Percentiles rank a stretch among this genome's conserved stretches.
Evolutionary conservation across 2,113 vertebrate species (phyloP).

Genomic region (Indri indri): DNA sequence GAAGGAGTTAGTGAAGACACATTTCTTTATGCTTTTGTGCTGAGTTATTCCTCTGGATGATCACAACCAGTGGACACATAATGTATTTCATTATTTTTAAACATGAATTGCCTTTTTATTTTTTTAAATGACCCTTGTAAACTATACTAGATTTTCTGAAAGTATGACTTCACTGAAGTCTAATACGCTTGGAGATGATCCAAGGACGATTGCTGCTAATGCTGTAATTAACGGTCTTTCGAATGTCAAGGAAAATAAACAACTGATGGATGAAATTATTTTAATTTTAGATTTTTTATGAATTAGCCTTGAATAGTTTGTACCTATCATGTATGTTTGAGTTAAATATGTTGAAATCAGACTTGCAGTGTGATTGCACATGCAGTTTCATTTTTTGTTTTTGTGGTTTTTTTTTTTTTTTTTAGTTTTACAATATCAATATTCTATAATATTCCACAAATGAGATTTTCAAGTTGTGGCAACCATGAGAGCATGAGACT

Average conservation of each 20-base stretch:
- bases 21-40: neutral
- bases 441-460: neutral
- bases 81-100: neutral
- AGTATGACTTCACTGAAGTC: neutral
- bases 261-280: neutral
- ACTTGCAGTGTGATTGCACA: rapidly evolving
- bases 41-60: neutral
- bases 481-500: neutral
- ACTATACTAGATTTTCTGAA: neutral
- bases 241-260: neutral
- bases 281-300: neutral
- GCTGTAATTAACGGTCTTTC: neutral
- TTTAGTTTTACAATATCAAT: neutral
- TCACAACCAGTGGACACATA: too few species aligned
- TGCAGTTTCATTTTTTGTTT: neutral
- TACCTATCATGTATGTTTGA: neutral
- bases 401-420: neutral
- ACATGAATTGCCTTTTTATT: neutral
- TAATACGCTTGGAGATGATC: neutral
- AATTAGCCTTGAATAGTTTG: neutral
- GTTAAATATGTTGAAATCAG: neutral
- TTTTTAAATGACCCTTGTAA: neutral
- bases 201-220: neutral
- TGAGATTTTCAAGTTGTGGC: neutral
- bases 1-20: neutral